phyloP scores from a whole-genome alignment of 2,797 vertebrate genomes.

The Macropus fuliginosus region DNA sequence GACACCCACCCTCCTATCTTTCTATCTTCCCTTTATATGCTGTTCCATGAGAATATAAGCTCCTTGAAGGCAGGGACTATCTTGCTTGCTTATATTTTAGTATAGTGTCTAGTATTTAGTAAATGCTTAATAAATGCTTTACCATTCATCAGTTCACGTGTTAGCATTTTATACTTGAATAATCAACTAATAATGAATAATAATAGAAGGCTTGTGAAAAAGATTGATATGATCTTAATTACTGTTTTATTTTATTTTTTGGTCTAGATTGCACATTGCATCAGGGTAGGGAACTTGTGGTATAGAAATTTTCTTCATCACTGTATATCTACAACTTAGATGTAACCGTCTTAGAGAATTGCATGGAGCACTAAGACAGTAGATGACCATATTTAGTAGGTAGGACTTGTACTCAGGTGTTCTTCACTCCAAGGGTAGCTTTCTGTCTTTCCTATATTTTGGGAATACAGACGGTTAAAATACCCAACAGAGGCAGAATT shows the following conservation, averaged over 20 bases:
- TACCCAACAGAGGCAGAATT: neutral
- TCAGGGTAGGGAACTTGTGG: neutral
- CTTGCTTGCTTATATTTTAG: neutral
- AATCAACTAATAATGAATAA: neutral
- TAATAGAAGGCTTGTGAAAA: neutral
- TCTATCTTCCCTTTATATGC: neutral
- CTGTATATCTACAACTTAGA: neutral
- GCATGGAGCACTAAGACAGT: neutral
- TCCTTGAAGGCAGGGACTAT: neutral
- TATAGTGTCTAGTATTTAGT: neutral
- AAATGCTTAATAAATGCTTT: neutral
- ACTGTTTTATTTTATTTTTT: neutral
- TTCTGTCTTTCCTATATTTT: neutral
- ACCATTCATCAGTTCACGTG: neutral
- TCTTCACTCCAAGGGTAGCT: neutral
- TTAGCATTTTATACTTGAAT: neutral
- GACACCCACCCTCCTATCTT: neutral
- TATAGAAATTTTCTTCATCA: neutral
- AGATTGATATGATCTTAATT: neutral
- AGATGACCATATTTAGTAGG: neutral
- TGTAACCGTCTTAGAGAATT: neutral
- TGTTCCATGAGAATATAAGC: neutral
- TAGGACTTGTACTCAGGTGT: neutral
- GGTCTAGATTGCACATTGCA: neutral
- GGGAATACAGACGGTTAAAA: neutral